These are phyloP conservation scores for Xyrichtys novacula DNA, from an alignment of 2,797 vertebrate genomes.

Conservation along the genomic window DNA sequence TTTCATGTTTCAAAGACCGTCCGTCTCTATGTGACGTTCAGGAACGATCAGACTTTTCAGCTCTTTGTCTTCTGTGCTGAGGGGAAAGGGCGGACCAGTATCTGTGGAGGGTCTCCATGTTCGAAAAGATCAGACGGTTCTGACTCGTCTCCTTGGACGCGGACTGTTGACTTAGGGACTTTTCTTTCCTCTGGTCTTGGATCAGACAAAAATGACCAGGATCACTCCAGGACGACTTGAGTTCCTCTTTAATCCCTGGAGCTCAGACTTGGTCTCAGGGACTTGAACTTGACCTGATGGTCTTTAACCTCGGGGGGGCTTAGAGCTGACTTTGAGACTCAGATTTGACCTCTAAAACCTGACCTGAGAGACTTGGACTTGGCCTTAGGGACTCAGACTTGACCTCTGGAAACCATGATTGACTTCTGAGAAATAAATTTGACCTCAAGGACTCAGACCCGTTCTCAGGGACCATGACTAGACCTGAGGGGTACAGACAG, in stretches of 20 bases:
- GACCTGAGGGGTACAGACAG: background rate
- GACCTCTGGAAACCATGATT: background rate
- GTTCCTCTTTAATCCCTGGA: too few relatives aligned
- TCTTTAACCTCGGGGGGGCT: background rate
- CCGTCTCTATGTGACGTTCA: too few relatives aligned
- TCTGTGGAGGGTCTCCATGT: too few relatives aligned
- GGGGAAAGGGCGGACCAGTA: too few relatives aligned
- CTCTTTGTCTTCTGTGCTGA: too few relatives aligned
- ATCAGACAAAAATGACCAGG: too few relatives aligned
- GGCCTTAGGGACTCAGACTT: background rate
- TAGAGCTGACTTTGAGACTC: background rate
- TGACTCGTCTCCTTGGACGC: background rate
- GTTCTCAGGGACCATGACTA: background rate
- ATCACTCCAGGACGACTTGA: background rate
- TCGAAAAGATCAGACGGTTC: too few relatives aligned
- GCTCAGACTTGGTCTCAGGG: background rate
- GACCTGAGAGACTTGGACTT: background rate
- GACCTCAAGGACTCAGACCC: background rate
- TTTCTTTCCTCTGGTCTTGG: too few relatives aligned
- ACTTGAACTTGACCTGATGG: too few relatives aligned
- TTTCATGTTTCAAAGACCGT: too few relatives aligned
- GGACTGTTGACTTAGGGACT: too few relatives aligned
- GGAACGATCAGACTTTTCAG: too few relatives aligned
- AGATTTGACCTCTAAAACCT: background rate
- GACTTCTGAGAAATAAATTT: background rate